Evolutionary conservation across 2,797 vertebrate genomes (phyloP), one percentile per base, ranked within the genome.

Genomic region (Nasua narica): DNA sequence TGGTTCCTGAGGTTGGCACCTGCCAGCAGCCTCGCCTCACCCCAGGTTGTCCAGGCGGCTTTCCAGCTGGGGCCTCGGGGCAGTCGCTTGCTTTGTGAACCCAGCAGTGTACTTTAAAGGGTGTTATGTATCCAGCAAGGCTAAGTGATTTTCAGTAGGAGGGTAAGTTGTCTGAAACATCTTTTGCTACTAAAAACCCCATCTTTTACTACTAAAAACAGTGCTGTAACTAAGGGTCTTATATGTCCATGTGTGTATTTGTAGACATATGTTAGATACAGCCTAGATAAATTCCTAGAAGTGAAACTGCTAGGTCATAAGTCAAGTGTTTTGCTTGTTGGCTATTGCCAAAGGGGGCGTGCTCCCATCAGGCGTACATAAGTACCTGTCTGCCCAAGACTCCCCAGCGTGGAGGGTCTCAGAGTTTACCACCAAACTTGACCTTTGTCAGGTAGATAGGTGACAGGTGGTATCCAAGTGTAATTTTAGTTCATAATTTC

Each of bases 361-460:
- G 89, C 43, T 81, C 2, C 2, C n/a, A 10, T 60, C 12, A 27
- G 70, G 25, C 0, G 0, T 25, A 27, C 10, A 0, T 5, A 2
- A 23, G 35, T 6, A 7, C 40, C 48, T 58, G 1, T 27, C 27
- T 27, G 2, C 40, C 48, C 58, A 37, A n/a, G 11, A 2, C 29
- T 52, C 35, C 5, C 32, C 14, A 10, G 32, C 27, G 1, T 2
- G 25, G 13, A 43, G 11, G 27, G 7, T 15, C 37, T 56, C 12
- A 43, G 37, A 14, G 14, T 40, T 14, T 1, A 7, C 2, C 9
- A 7, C 54, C 35, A 25, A 0, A 14, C 21, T 37, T n/a, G 2
- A 21, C 19, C 81, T 78, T 35, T 67, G n/a, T 46, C 40, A 15
- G 15, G 82, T 0, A 32, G 60, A 29, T 5, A 5, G 40, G 12